phyloP scores from a whole-genome alignment of 2,113 vertebrate genomes.

The Solea senegalensis region DNA sequence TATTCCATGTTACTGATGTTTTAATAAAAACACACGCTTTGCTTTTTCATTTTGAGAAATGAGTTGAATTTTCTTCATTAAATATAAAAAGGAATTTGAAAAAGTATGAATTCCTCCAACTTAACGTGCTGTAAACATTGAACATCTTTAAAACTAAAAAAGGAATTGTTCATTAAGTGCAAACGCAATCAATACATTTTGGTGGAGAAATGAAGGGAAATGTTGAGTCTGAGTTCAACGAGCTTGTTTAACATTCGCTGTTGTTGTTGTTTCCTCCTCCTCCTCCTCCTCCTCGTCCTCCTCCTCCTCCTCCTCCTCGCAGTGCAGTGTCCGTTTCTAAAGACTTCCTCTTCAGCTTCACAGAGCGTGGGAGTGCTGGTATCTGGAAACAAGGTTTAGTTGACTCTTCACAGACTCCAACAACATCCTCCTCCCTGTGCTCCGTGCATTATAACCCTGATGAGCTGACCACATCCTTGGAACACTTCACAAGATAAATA shows the following conservation, averaged over 20 bases:
- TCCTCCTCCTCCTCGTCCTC: too few relatives aligned
- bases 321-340: constrained; percentile 68
- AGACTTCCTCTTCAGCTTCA: constrained; percentile 71
- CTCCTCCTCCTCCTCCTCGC: too few relatives aligned
- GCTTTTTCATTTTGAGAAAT: too few relatives aligned
- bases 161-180: not conserved
- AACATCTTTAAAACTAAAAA: too few relatives aligned
- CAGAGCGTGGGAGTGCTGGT: constrained; percentile 76
- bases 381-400: constrained; percentile 78
- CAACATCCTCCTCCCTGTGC: constrained; percentile 71
- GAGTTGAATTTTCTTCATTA: too few relatives aligned
- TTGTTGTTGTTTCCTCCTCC: constrained; percentile 46
- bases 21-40: too few relatives aligned
- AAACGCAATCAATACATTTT: not conserved
- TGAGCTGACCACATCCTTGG: constrained; percentile 79
- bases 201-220: too few relatives aligned
- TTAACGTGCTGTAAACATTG: not conserved
- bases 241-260: constrained; percentile 33
- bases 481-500: constrained; percentile 81
- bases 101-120: not conserved
- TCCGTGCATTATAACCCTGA: constrained; percentile 73
- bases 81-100: too few relatives aligned
- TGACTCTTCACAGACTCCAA: constrained; percentile 69
- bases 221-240: constrained; percentile 25
- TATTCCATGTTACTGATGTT: too few relatives aligned